Evolutionary conservation across 2,113 vertebrate species (phyloP), one percentile per base, ranked within the genome.

Genomic region (Perognathus longimembris): DNA sequence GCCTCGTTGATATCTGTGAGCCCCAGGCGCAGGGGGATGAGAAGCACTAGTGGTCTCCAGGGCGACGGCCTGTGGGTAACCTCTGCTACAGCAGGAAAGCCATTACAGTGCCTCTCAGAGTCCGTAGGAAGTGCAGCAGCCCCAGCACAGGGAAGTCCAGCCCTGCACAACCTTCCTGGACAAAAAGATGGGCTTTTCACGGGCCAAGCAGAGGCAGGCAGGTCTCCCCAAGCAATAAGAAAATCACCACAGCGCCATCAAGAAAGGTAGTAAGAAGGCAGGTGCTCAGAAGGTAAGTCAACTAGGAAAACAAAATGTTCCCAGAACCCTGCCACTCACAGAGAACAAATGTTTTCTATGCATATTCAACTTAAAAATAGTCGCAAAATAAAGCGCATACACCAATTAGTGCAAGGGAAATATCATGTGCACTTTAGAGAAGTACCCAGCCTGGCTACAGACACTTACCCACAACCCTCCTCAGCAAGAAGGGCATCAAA

Each of bases 1-100:
- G 99, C 99, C 97, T 99, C 99, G 1, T 99, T 99, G 96, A 99
- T 99, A 66, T 99, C 99, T 0, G 98, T 99, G 94, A 99, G 98
- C 77, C 99, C 99, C 42, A 99, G 98, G 91, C 99, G 98, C 73
- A 99, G 98, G 6, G 99, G 99, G 91, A 99, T 99, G 96, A 99
- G 99, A 92, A 99, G 98, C 73, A 99, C 99, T 95, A 99, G 97
- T 3, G 99, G 99, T 79, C 98, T 99, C 99, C 99, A 99, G 0
- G 97, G 97, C 0, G 94, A 78, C 0, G 93, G 97, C 86, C 98
- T 98, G 22, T 98, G 97, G 70, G 98, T 96, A 1, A 97, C 95
- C 96, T 98, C 97, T 0, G 98, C 98, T 3, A 93, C 96, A 0
- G 88, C 96, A 92, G 99, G 83, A 98, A 98, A 94, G 97, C 99